Conservation (phyloP, 1,140 invertebrate genomes). For the Drosophila melanogaster region DNA sequence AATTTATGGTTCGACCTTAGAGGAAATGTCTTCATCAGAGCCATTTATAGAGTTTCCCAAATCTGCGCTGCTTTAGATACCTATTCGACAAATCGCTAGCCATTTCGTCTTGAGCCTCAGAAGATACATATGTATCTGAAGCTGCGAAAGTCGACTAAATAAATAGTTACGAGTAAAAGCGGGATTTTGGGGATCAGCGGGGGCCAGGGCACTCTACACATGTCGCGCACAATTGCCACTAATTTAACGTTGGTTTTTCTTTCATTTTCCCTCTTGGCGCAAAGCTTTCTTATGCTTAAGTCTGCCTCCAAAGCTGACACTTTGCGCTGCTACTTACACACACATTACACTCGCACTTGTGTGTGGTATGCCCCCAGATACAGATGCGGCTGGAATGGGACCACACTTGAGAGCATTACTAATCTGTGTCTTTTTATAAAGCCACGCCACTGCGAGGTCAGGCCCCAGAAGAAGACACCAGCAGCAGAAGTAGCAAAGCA, state of each 20-base stretch:
- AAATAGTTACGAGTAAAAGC: conserved; percentile 66
- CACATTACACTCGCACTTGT: conserved; percentile 58
- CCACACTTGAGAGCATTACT: conserved; percentile 74
- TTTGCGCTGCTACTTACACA: conserved; percentile 77
- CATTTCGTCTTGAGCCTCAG: conserved; percentile 36
- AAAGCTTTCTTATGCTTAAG: conserved; percentile 72
- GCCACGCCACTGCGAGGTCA: conserved; percentile 71
- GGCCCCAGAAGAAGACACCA: conserved; percentile 43
- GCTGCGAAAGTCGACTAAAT: conserved; percentile 62
- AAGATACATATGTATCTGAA: conserved; percentile 44
- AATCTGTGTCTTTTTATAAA: conserved; percentile 80
- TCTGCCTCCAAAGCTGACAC: conserved; percentile 79
- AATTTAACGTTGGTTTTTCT: conserved; percentile 76
- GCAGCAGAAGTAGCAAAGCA: conserved; percentile 16
- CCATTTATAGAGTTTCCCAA: conserved; percentile 25
- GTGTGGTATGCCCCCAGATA: conserved; percentile 4
- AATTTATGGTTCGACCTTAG: conserved; percentile 12
- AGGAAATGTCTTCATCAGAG: conserved; percentile 26
- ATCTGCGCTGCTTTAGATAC: conserved; percentile 27
- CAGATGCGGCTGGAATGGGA: conserved; percentile 22
- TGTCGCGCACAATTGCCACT: conserved; percentile 81
- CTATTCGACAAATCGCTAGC: conserved; percentile 42
- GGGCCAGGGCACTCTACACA: conserved; percentile 50
- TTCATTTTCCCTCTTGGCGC: conserved; percentile 44
- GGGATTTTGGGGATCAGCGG: conserved; percentile 4